Evolutionary conservation across 92 coral and sea anemone species (phyloP), one percentile per base, ranked within the genome.

Genomic region (Porites evermanni): DNA sequence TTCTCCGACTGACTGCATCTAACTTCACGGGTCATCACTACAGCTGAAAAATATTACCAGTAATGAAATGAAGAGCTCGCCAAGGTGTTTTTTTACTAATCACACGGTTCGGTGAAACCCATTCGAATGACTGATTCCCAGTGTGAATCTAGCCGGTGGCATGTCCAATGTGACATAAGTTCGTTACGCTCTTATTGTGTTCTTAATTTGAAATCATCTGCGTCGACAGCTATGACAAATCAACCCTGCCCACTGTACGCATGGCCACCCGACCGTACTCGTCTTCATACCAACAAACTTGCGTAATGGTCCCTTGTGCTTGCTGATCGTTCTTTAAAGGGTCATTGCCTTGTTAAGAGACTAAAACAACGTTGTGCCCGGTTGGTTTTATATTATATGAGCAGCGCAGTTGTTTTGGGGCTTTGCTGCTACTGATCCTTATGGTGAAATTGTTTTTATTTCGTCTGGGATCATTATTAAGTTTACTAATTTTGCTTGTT

Each of bases 391-490:
- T 64, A 67, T 69, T 67, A 80, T 68, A 76, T 23, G 9, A 24
- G 19, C 17, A 24, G 20, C 17, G 24, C 21, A 19, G 32, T 53
- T 24, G 3, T 8, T 8, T 69, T 54, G n/a, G 38, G 50, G 68
- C 69, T 32, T n/a, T 17, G 53, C 38, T n/a, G 17, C 64, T 32
- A 24, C 12, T 1, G 29, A n/a, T 51, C 86, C 87, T 17, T 44
- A 94, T 94, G 98, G 92, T 83, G 60, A 89, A 80, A 68, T 64
- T 94, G 79, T 84, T 94, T 26, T 83, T 94, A 80, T 92, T 94
- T 78, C 95, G 98, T 52, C 91, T 93, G 26, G 76, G 89, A 20
- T 94, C 95, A n/a, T 79, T 94, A 3, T 56, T 87, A 53, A 63
- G 87, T 29, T 88, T 94, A 70, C 69, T 94, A 73, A 87, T 79